These are phyloP conservation scores for Thumatha senex DNA, from an alignment of 2,888 invertebrate genomes.

Conservation along the genomic window DNA sequence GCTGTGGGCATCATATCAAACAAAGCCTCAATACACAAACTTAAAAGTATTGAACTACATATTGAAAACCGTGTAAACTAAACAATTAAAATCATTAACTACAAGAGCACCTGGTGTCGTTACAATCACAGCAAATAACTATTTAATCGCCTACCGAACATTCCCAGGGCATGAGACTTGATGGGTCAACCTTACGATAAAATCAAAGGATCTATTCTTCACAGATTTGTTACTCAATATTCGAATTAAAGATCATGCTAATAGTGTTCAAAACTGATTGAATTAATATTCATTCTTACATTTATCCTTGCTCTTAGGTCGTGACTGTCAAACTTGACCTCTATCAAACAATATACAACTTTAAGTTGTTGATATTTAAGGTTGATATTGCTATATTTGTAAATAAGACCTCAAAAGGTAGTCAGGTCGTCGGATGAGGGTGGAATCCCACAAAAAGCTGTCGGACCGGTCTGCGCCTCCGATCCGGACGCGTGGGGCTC, in stretches of 20 bases:
- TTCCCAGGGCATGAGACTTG: conserved; percentile 76
- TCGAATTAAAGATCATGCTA: conserved; percentile 20
- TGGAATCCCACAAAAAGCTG: conserved; percentile 76
- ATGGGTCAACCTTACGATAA: conserved; percentile 76
- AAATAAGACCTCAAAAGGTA: conserved; percentile 38
- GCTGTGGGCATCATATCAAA: too few relatives aligned
- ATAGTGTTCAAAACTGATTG: conserved; percentile 44
- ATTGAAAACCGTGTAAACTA: conserved; percentile 4
- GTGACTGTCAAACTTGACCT: conserved; percentile 62
- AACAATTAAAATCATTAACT: conserved; percentile 16
- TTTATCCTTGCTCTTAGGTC: conserved; percentile 71
- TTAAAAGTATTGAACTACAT: too few relatives aligned
- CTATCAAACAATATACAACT: conserved; percentile 29
- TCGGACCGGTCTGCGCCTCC: conserved; percentile 66
- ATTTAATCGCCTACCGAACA: conserved; percentile 66
- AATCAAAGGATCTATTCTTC: conserved; percentile 71
- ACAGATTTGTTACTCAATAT: conserved; percentile 31
- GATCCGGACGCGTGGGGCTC: conserved; percentile 56
- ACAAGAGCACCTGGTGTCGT: conserved; percentile 25
- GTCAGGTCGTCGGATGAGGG: conserved; percentile 67
- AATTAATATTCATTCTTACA: conserved; percentile 51
- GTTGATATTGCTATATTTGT: conserved; percentile 25
- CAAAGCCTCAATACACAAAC: too few relatives aligned
- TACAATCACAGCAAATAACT: conserved; percentile 53
- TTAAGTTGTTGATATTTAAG: conserved; percentile 10